phyloP scores from a whole-genome alignment of 2,797 vertebrate genomes.

The Trachurus trachurus region DNA sequence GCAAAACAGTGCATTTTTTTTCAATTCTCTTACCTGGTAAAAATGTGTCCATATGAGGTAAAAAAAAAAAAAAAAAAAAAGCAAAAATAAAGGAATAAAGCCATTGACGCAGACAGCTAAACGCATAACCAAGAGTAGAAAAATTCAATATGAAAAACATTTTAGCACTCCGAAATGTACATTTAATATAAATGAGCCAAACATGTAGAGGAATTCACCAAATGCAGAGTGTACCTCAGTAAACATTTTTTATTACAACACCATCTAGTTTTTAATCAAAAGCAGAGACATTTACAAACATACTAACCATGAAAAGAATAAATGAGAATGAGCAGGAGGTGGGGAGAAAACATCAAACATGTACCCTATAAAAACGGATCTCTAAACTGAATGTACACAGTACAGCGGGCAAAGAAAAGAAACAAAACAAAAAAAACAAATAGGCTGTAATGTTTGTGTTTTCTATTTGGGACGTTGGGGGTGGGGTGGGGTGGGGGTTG shows the following conservation, averaged over 20 bases:
- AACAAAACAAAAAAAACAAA: constrained; percentile 21
- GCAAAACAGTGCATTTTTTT: constrained; percentile 11
- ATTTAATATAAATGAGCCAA: constrained; percentile 81
- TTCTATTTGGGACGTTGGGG: constrained; percentile 58
- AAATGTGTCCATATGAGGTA: constrained; percentile 10
- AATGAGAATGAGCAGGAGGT: constrained; percentile 57
- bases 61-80: constrained; percentile 8
- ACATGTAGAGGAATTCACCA: constrained; percentile 84
- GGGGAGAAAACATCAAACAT: constrained; percentile 83
- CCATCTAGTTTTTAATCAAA: constrained; percentile 96
- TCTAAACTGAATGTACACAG: constrained; percentile 94
- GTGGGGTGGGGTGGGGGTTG: constrained; percentile 16
- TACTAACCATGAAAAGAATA: constrained; percentile 90
- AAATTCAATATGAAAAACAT: constrained; percentile 64
- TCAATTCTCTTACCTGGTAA: constrained; percentile 44
- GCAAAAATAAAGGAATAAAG: not conserved
- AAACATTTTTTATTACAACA: constrained; percentile 99
- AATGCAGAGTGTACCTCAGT: constrained; percentile 93
- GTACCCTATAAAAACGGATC: constrained; percentile 94
- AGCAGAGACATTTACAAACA: constrained; percentile 98
- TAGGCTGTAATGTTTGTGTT: constrained; percentile 58
- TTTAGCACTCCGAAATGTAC: constrained; percentile 57
- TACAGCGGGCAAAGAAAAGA: constrained; percentile 88
- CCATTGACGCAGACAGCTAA: constrained; percentile 6
- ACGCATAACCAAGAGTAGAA: not conserved